Evolutionary conservation across 2,797 vertebrate genomes (phyloP).

Genomic region (Simalia tracyae): DNA sequence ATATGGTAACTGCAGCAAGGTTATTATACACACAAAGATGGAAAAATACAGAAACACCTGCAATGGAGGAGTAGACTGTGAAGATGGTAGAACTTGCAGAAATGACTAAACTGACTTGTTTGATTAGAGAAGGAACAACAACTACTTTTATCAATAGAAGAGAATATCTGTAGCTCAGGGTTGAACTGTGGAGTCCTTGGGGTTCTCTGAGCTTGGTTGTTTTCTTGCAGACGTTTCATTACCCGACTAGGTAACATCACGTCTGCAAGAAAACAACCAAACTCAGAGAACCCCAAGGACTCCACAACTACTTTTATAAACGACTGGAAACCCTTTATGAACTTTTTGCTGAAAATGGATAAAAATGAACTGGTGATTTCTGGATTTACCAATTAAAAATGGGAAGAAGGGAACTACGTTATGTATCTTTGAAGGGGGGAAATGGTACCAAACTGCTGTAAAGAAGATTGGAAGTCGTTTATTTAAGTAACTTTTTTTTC

Average conservation of each 20-base stretch:
- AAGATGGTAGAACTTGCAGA: not conserved
- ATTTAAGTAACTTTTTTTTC: not conserved
- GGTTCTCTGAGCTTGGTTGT: no score
- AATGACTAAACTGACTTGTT: not conserved
- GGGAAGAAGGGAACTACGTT: not conserved
- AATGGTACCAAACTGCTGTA: not conserved
- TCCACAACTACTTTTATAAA: not conserved
- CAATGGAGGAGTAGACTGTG: not conserved
- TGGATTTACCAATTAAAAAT: not conserved
- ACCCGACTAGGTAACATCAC: no score
- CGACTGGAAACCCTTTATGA: not conserved
- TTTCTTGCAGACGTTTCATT: no score
- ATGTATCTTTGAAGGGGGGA: not conserved
- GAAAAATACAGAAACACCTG: not conserved
- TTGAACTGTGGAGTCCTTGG: no score
- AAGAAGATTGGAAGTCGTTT: not conserved
- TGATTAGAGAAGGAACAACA: not conserved
- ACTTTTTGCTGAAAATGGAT: not conserved
- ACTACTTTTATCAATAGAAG: not conserved
- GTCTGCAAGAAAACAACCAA: no score
- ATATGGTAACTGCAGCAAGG: not conserved
- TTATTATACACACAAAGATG: not conserved
- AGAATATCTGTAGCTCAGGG: no score
- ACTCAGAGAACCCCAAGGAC: no score
- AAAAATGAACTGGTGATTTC: not conserved